Conservation (phyloP, 2,797 vertebrate genomes). For the Lutjanus campechanus region DNA sequence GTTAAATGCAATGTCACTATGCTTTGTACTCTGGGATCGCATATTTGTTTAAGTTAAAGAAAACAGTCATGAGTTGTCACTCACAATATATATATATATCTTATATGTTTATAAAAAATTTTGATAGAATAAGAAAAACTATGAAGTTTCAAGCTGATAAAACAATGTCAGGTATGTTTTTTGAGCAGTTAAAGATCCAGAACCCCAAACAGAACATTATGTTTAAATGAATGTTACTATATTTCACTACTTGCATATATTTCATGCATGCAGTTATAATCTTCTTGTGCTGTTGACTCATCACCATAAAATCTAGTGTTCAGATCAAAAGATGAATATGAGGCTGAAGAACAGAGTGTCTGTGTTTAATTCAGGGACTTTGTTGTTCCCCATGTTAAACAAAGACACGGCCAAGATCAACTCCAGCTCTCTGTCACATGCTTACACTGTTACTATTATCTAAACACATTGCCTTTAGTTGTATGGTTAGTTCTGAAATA, state of each 20-base stretch:
- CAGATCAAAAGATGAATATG: slow-evolving; percentile 38
- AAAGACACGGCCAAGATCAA: slow-evolving; percentile 63
- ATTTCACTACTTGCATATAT: not conserved
- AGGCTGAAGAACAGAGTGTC: slow-evolving; percentile 40
- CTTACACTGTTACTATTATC: slow-evolving; percentile 45
- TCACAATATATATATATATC: not conserved
- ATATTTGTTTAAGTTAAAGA: too few relatives aligned
- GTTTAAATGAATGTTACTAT: not conserved
- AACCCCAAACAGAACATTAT: not conserved
- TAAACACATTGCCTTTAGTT: slow-evolving; percentile 29
- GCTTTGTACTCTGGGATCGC: too few relatives aligned
- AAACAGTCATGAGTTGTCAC: not conserved
- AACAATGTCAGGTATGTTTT: not conserved
- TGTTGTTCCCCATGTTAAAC: slow-evolving; percentile 59
- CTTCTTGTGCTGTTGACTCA: slow-evolving; percentile 11
- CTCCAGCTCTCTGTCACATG: slow-evolving; percentile 46
- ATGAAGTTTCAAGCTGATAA: not conserved
- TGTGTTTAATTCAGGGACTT: slow-evolving; percentile 35
- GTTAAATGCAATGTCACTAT: too few relatives aligned
- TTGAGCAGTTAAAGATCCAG: not conserved
- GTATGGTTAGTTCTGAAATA: slow-evolving; percentile 7
- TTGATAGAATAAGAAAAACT: too few relatives aligned
- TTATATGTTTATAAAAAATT: not conserved
- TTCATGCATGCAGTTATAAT: not conserved
- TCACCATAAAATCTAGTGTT: slow-evolving; percentile 30